A percentile compares a stretch with the other conserved stretches of the same genome.
Conservation (phyloP, 2,888 invertebrate genomes). For the Platypus cylindrus region DNA sequence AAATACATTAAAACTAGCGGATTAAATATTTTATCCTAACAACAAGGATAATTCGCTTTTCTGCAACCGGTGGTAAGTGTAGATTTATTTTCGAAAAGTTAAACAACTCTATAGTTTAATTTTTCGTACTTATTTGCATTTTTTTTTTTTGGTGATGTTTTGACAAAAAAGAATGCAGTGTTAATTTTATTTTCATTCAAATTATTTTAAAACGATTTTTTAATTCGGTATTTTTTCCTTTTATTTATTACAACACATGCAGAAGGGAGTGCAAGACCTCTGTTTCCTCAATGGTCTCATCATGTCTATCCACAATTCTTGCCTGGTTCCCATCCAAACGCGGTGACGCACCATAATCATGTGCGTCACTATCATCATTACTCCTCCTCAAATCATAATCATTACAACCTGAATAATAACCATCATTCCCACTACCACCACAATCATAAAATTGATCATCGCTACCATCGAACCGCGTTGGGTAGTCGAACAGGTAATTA, state of each 20-base stretch:
- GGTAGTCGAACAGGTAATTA: slow-evolving; percentile 44
- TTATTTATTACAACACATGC: slow-evolving; percentile 24
- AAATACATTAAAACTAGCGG: no score
- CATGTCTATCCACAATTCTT: slow-evolving; percentile 91
- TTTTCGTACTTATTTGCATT: background rate
- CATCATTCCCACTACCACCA: slow-evolving; percentile 47
- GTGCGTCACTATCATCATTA: slow-evolving; percentile 33
- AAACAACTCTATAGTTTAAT: no score
- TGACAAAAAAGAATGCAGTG: slow-evolving; percentile 5
- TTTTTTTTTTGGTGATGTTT: slow-evolving; percentile 1
- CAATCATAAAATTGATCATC: slow-evolving; percentile 44
- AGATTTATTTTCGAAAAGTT: no score
- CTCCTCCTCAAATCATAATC: slow-evolving; percentile 43
- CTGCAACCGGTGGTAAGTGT: no score
- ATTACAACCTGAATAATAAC: slow-evolving; percentile 47
- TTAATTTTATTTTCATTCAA: background rate
- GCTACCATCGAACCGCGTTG: slow-evolving; percentile 48
- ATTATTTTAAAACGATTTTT: slow-evolving; percentile 4
- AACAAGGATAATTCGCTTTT: no score
- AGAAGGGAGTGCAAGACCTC: slow-evolving; percentile 57
- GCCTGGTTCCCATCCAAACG: slow-evolving; percentile 76
- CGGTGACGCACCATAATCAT: slow-evolving; percentile 41
- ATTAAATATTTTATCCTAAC: no score
- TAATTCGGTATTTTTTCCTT: slow-evolving; percentile 15
- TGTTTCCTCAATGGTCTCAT: slow-evolving; percentile 91